These are phyloP conservation scores for Vulpes lagopus DNA, from an alignment of 2,113 vertebrate genomes.

Conservation along the genomic window DNA sequence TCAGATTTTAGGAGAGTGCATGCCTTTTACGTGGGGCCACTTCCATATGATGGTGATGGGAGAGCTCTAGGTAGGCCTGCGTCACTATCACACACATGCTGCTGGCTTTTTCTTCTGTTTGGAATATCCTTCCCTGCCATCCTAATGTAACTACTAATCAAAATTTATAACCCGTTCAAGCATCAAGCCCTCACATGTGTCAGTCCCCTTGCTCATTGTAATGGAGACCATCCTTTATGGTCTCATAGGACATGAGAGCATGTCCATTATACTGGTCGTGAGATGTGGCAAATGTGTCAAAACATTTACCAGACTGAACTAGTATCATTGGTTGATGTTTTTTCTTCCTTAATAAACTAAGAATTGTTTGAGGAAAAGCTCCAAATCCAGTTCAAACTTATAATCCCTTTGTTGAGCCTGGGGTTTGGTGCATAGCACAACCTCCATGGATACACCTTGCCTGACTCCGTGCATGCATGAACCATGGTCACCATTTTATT, in stretches of 20 bases:
- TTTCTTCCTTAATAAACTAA: neutral
- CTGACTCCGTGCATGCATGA: neutral
- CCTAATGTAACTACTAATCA: neutral
- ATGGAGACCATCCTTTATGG: neutral
- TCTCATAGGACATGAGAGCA: too few species aligned
- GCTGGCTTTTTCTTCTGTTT: neutral
- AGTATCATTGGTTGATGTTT: neutral
- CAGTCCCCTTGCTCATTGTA: neutral
- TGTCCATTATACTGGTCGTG: neutral
- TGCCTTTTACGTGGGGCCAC: neutral
- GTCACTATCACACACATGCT: too few species aligned
- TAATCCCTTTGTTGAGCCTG: neutral
- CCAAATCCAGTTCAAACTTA: neutral
- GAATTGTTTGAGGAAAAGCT: neutral
- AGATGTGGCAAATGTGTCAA: neutral
- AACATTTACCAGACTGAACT: neutral
- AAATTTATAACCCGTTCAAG: neutral
- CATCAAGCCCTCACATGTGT: neutral
- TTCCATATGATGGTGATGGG: accelerated
- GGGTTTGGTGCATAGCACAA: neutral
- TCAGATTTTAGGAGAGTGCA: neutral
- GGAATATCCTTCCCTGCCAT: neutral
- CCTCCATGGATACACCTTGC: accelerated
- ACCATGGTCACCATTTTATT: neutral
- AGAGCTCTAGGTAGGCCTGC: too few species aligned